phyloP scores from a whole-genome alignment of 1,140 invertebrate genomes.

The Rhagoletis zephyria region DNA sequence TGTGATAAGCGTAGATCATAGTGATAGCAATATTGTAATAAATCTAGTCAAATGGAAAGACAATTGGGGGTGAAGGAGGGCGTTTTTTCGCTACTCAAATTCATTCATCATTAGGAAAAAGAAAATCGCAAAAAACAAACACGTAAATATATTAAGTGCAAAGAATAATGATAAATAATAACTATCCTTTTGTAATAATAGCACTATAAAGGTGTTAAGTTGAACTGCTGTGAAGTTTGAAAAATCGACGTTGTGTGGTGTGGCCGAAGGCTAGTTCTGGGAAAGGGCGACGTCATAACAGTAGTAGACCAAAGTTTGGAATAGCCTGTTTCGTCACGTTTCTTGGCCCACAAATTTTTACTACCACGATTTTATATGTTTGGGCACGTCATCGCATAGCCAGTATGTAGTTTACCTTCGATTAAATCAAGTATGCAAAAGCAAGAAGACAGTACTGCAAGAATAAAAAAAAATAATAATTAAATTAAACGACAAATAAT shows the following conservation, averaged over 20 bases:
- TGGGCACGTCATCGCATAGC: not conserved
- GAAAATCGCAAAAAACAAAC: not conserved
- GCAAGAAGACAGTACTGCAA: conserved; percentile 8
- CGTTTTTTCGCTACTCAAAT: not conserved
- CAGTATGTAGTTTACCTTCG: not conserved
- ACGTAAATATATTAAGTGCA: not conserved
- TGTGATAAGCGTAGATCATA: not conserved
- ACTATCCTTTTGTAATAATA: not conserved
- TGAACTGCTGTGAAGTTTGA: not conserved
- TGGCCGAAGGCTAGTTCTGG: not conserved
- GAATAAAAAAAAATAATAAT: not conserved
- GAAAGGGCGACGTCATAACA: not conserved
- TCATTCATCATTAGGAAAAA: conserved; percentile 29
- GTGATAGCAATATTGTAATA: not conserved
- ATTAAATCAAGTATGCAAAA: conserved; percentile 11
- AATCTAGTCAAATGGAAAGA: conserved; percentile 42
- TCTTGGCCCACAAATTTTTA: not conserved
- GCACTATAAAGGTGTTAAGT: not conserved
- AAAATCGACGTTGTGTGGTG: conserved; percentile 45
- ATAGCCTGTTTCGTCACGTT: not conserved
- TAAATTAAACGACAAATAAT: conserved; percentile 30
- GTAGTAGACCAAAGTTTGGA: not conserved
- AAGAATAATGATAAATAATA: not conserved
- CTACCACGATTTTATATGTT: not conserved
- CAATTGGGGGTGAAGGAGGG: not conserved